Conservation (phyloP, 1,140 invertebrate species). For the Mamestra configurata region DNA sequence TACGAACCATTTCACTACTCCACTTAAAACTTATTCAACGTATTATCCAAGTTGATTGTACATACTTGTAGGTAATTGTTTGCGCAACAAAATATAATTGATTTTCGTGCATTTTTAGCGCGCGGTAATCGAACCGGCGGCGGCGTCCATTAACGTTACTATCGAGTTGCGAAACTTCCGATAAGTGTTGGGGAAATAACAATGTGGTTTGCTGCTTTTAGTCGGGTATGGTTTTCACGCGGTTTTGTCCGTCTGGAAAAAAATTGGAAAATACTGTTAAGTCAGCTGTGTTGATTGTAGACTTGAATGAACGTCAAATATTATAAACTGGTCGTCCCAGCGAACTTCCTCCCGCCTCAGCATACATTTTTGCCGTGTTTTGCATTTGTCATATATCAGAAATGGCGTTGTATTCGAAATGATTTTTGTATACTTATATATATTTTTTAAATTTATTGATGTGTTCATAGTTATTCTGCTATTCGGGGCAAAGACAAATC, state of each 20-base stretch:
- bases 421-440: too few relatives aligned
- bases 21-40: not conserved
- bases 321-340: too few relatives aligned
- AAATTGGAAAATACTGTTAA: not conserved
- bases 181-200: conserved; percentile 12
- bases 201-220: conserved; percentile 7
- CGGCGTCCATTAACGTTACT: conserved; percentile 28
- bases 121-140: conserved; percentile 33
- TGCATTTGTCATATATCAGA: too few relatives aligned
- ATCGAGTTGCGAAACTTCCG: conserved; percentile 35
- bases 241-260: not conserved
- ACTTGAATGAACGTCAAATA: too few relatives aligned
- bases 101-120: conserved; percentile 41
- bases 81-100: conserved; percentile 43
- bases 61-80: conserved; percentile 12
- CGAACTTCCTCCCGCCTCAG: too few relatives aligned
- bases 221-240: not conserved
- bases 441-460: too few relatives aligned
- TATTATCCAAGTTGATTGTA: conserved; percentile 4
- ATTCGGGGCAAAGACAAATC: too few relatives aligned
- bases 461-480: too few relatives aligned
- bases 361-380: too few relatives aligned
- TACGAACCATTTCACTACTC: too few relatives aligned
- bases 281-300: not conserved
- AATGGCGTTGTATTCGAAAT: too few relatives aligned